These are phyloP conservation scores for Drosophila bunnanda DNA, from an alignment of 2,888 invertebrate species.

Conservation along the genomic window DNA sequence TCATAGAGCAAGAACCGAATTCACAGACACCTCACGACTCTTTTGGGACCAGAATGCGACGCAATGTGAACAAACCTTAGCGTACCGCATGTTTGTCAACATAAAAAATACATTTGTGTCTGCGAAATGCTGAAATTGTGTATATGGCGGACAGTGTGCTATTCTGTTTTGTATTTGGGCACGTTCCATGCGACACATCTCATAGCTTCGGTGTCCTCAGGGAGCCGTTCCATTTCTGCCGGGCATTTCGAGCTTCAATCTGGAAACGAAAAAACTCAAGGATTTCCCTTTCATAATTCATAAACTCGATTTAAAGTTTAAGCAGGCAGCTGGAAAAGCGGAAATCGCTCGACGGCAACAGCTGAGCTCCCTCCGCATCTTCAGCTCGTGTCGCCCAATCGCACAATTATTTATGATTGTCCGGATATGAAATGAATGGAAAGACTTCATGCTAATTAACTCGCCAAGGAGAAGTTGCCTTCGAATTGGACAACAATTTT, in stretches of 20 bases:
- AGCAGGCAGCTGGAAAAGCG: conserved; percentile 28
- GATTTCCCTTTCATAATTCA: conserved; percentile 35
- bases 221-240: conserved; percentile 63
- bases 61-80: conserved; percentile 18
- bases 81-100: conserved; percentile 49
- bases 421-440: conserved; percentile 42
- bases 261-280: conserved; percentile 22
- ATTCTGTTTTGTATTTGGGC: conserved; percentile 12
- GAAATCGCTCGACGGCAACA: conserved; percentile 32
- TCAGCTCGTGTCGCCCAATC: conserved; percentile 3
- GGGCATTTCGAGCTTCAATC: conserved; percentile 4
- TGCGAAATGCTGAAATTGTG: conserved; percentile 52
- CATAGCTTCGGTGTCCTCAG: conserved; percentile 48
- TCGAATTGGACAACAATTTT: conserved; percentile 40
- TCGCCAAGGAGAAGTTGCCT: conserved; percentile 8
- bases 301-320: conserved; percentile 35
- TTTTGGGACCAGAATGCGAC: conserved; percentile 55
- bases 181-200: conserved; percentile 20
- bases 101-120: conserved; percentile 72
- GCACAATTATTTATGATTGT: conserved; percentile 42
- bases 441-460: conserved; percentile 41
- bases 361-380: conserved; percentile 16
- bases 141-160: conserved; percentile 48
- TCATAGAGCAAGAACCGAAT: conserved; percentile 35
- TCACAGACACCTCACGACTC: conserved; percentile 47